These are phyloP conservation scores for Catharus bicknelli DNA, from an alignment of 2,113 vertebrate genomes.

Conservation along the genomic window DNA sequence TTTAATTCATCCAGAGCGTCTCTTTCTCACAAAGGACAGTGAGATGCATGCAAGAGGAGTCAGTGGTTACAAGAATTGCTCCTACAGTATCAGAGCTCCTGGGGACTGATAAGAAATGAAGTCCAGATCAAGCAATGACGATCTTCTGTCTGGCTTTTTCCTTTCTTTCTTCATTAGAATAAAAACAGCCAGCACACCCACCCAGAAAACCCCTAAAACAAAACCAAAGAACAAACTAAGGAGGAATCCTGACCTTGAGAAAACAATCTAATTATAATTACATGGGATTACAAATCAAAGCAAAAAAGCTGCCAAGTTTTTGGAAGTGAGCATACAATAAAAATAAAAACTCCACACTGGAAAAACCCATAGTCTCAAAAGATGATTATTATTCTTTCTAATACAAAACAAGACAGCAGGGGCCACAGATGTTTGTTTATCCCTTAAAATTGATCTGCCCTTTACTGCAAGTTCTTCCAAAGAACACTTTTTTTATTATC, in stretches of 20 bases:
- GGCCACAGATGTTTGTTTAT: slow-evolving; percentile 64
- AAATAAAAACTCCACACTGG: slow-evolving; percentile 16
- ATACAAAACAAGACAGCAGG: slow-evolving; percentile 54
- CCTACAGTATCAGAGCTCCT: not conserved
- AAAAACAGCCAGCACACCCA: not conserved
- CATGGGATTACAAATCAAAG: slow-evolving; percentile 5
- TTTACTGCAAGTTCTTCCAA: slow-evolving; percentile 41
- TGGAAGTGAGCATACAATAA: not conserved
- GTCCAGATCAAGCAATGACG: not conserved
- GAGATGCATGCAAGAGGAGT: not conserved
- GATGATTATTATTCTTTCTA: slow-evolving; percentile 35
- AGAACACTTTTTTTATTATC: slow-evolving; percentile 29
- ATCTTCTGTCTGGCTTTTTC: not conserved
- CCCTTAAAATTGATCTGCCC: slow-evolving; percentile 63
- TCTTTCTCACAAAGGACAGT: not conserved
- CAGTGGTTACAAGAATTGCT: not conserved
- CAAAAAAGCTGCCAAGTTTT: not conserved
- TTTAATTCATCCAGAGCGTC: not conserved
- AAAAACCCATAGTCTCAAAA: not conserved
- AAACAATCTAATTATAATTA: slow-evolving; percentile 34
- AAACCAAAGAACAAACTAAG: not conserved
- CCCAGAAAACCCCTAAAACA: not conserved
- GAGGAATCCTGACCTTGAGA: not conserved
- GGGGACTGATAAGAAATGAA: not conserved
- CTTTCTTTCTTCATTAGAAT: not conserved